Evolutionary conservation across 2,113 vertebrate genomes (phyloP).

Genomic region (Pseudonaja textilis): DNA sequence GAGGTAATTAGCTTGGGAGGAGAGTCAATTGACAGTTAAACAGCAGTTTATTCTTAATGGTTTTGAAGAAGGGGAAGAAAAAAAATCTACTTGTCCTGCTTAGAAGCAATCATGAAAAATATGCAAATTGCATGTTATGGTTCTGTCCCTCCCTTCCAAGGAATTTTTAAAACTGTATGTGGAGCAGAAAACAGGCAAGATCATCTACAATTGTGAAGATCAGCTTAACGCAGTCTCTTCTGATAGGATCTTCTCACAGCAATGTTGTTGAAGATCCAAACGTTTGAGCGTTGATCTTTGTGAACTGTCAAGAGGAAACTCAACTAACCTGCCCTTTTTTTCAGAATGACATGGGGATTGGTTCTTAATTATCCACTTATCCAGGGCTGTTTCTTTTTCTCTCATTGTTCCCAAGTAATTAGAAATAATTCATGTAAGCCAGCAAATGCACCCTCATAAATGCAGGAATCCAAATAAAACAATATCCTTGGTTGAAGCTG

Average conservation of each 20-base stretch:
- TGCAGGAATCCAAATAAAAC: not conserved
- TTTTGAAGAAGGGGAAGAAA: not conserved
- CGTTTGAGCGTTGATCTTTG: not conserved
- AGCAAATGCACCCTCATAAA: not conserved
- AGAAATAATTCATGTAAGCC: not conserved
- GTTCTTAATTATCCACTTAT: not conserved
- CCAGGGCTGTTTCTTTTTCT: not conserved
- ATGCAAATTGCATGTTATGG: not conserved
- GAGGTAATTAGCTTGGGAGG: not conserved
- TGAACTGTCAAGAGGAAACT: not conserved
- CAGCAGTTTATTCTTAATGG: not conserved
- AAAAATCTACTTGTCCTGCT: not conserved
- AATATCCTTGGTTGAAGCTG: not conserved
- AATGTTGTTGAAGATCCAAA: not conserved
- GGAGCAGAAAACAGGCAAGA: not conserved
- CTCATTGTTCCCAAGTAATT: not conserved
- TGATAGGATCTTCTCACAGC: not conserved
- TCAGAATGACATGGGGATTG: not conserved
- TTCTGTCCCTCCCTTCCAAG: not conserved
- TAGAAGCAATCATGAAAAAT: not conserved
- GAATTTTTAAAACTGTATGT: not conserved
- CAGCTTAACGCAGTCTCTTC: not conserved
- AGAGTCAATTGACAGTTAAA: not conserved
- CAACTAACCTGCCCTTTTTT: not conserved
- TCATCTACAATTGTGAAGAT: not conserved